Evolutionary conservation across 2,888 invertebrate species (phyloP).

Genomic region (Tachina lurida): DNA sequence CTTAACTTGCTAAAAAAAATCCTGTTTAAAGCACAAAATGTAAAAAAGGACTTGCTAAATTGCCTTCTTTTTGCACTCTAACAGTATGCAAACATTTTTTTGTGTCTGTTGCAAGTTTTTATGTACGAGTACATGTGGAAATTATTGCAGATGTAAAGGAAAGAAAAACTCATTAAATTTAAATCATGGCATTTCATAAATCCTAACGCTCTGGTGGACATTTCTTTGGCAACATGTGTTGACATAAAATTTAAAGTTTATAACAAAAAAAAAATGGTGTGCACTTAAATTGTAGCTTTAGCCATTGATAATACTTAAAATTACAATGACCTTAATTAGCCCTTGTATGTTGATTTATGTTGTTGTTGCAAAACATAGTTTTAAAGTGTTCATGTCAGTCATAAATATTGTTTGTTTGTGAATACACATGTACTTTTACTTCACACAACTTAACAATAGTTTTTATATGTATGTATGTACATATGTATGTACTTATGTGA

Average conservation of each 20-base stretch:
- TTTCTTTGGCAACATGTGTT: slow-evolving; percentile 22
- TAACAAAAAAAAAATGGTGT: background rate
- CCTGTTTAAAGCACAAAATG: background rate
- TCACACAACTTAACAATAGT: too few species aligned
- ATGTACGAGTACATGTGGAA: background rate
- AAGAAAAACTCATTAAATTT: slow-evolving; percentile 40
- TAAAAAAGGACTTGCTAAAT: background rate
- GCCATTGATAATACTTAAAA: slow-evolving; percentile 23
- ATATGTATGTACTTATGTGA: background rate
- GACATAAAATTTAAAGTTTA: background rate
- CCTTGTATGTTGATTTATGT: slow-evolving; percentile 24
- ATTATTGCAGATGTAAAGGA: background rate
- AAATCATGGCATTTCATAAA: slow-evolving; percentile 44
- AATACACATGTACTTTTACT: background rate
- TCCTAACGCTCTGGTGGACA: slow-evolving; percentile 31
- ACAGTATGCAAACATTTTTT: slow-evolving; percentile 27
- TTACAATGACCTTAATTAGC: slow-evolving; percentile 62
- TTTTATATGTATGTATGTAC: too few species aligned
- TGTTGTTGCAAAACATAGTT: background rate
- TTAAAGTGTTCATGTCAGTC: background rate
- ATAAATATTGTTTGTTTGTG: background rate
- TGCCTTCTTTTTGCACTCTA: background rate
- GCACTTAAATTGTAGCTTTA: background rate
- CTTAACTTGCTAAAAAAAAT: background rate
- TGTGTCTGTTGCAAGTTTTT: background rate